Percentiles rank a stretch among this genome's conserved stretches.
phyloP scores from a whole-genome alignment of 2,113 vertebrate genomes.

The Neodontobutis hainanensis region DNA sequence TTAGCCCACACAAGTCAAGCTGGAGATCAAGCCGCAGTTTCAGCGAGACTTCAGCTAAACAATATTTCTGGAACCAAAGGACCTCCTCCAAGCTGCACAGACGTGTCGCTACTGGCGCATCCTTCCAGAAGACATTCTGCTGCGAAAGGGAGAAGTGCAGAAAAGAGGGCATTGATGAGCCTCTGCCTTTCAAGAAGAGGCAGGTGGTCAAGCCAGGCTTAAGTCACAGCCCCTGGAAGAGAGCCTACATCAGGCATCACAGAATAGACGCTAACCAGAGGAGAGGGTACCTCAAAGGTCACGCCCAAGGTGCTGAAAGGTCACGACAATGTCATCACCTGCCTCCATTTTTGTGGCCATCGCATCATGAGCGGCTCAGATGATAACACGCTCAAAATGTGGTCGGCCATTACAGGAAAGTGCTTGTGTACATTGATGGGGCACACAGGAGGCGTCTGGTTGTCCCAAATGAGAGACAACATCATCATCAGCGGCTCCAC shows the following conservation, averaged over 20 bases:
- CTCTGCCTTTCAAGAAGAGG: conserved; percentile 93
- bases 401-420: conserved; percentile 99
- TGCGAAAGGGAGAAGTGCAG: conserved; percentile 99
- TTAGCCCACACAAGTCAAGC: conserved; percentile 98
- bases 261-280: conserved; percentile 99
- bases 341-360: conserved; percentile 97
- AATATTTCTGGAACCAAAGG: conserved; percentile 99
- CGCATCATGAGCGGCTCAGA: conserved; percentile 98
- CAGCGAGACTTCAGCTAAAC: conserved; percentile 98
- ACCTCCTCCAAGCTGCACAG: conserved; percentile 97
- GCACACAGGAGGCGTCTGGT: conserved; percentile 98
- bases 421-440: conserved; percentile 97
- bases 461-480: conserved; percentile 99
- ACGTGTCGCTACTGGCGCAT: conserved; percentile 99
- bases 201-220: conserved; percentile 97
- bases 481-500: conserved; percentile 99
- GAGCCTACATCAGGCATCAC: conserved; percentile 97
- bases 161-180: conserved; percentile 98
- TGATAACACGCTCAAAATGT: conserved; percentile 98
- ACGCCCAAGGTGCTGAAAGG: conserved; percentile 99
- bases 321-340: conserved; percentile 98
- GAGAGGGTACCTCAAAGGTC: conserved; percentile 96
- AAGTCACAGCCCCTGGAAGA: conserved; percentile 98
- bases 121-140: conserved; percentile 98
- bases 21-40: conserved; percentile 99